These are phyloP conservation scores for Volucella inanis DNA, from an alignment of 2,888 invertebrate species.

Conservation along the genomic window DNA sequence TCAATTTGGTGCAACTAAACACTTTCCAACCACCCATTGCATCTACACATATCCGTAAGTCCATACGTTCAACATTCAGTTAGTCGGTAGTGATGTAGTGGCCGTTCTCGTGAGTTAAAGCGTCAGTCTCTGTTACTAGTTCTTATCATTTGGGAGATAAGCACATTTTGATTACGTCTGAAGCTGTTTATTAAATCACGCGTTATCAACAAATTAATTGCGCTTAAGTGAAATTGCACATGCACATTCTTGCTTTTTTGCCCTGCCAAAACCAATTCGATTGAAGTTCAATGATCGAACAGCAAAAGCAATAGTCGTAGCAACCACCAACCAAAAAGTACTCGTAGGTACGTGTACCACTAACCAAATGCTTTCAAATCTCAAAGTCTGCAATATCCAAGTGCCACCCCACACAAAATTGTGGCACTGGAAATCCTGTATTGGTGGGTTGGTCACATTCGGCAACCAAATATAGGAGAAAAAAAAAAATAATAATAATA, in stretches of 20 bases:
- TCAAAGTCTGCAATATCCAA: too few species aligned
- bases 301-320: neutral
- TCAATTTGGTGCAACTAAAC: conserved; percentile 67
- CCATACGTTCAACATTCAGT: conserved; percentile 18
- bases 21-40: conserved; percentile 51
- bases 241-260: conserved; percentile 5
- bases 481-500: neutral
- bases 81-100: neutral
- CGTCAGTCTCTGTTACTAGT: conserved; percentile 14
- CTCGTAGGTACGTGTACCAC: neutral
- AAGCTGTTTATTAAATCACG: conserved; percentile 37
- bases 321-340: neutral
- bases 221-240: conserved; percentile 38
- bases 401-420: conserved; percentile 33
- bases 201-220: conserved; percentile 69
- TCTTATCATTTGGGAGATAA: conserved; percentile 58
- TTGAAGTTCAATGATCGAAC: conserved; percentile 44
- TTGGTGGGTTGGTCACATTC: conserved; percentile 54
- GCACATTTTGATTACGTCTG: conserved; percentile 45
- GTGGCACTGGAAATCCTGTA: neutral
- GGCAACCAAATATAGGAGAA: conserved; percentile 20
- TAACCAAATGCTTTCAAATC: too few species aligned
- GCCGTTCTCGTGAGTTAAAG: neutral
- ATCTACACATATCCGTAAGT: conserved; percentile 17
- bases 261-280: neutral